These are phyloP conservation scores for Eupsittula cactorum DNA, from an alignment of 2,113 vertebrate species.

Conservation along the genomic window DNA sequence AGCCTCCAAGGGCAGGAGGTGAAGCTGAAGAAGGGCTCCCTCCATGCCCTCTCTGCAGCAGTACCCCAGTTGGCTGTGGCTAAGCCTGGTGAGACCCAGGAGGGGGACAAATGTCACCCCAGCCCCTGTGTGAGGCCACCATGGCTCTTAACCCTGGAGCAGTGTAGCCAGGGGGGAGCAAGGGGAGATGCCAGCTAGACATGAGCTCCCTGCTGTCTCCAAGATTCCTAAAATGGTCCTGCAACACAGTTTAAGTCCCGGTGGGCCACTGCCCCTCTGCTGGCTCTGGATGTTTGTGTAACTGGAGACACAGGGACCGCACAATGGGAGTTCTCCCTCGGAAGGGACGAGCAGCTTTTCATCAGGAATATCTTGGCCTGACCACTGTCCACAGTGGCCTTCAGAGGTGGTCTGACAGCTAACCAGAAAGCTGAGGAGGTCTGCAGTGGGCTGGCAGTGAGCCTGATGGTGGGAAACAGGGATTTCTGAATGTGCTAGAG, in stretches of 20 bases:
- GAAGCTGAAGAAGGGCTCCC: background rate
- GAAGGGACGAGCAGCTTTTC: background rate
- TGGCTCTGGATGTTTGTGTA: background rate
- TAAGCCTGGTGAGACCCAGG: background rate
- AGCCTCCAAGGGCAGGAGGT: background rate
- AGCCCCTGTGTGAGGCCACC: background rate
- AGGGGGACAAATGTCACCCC: background rate
- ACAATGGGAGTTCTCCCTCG: background rate
- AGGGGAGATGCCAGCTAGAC: background rate
- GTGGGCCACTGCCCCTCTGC: background rate
- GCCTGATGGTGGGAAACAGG: background rate
- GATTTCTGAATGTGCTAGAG: background rate
- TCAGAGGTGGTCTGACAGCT: no score
- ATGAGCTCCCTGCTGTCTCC: background rate
- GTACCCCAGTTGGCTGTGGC: accelerated
- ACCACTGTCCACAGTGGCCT: background rate
- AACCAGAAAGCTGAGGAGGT: background rate
- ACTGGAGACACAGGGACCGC: background rate
- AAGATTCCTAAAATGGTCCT: background rate
- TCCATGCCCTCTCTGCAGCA: background rate
- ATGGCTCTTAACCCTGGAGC: background rate
- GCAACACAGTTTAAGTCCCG: background rate
- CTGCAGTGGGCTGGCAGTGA: background rate
- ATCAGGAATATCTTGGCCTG: background rate
- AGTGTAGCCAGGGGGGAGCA: background rate